Base-by-base conservation (phyloP, 2,888 invertebrate genomes). In the Drosophila buzzatii region DNA sequence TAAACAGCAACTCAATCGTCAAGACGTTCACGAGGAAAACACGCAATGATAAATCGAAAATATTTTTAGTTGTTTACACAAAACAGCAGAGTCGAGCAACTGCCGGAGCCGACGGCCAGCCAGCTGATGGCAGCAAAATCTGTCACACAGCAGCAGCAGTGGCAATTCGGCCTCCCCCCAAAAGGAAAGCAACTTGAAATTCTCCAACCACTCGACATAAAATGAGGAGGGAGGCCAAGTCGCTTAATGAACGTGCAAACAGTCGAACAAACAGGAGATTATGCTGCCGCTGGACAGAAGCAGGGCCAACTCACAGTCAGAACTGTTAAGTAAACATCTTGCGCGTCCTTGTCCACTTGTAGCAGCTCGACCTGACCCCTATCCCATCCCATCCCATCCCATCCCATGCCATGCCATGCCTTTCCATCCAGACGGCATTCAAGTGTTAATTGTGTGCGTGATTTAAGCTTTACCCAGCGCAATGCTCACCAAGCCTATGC, bases 391-490 rank as follows among this genome's bases (percentile, higher is more conserved):
- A 12, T 8, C 3, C 20, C 27, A 3, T 6, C 20, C 20, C 55
- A 47, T 23, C 51, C 9, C 10, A 33, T 23, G 35, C 63, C 45
- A 14, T 35, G 1, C 23, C 20, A 4, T 10, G 31, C 20, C 51
- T 39, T 31, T 52, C 9, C 14, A 33, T 37, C 47, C 66, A 18
- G 55, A 52, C 66, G 67, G 72, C 71, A 70, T 80, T 79, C 83
- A 74, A 83, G 89, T 87, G 85, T 89, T 87, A 87, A 87, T 87
- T 87, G 85, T 82, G 80, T 83, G 85, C 87, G 87, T 87, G 89
- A 87, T 89, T 87, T 87, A 83, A 88, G 83, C 76, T 76, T 76
- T 69, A 49, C 53, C 55, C 31, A 68, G 35, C 58, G 52, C 53
- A 23, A 14, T 63, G 62, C 37, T 18, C 66, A 33, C 39, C 64